These are phyloP conservation scores for Corythoichthys haematopterus DNA, from an alignment of 2,113 vertebrate species.

Conservation along the genomic window DNA sequence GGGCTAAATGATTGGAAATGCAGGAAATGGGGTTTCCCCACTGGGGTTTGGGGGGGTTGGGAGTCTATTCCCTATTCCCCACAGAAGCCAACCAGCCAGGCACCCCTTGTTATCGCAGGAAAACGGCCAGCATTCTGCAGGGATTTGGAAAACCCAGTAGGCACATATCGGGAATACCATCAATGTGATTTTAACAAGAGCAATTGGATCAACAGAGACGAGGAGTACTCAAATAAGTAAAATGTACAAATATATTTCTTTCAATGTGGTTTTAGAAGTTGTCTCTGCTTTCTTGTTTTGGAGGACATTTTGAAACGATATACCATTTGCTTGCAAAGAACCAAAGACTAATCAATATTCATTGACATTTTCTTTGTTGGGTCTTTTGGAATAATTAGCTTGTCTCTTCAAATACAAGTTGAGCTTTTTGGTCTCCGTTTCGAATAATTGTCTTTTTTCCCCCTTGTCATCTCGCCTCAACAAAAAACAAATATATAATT, in stretches of 20 bases:
- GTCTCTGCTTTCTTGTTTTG: constrained; percentile 17
- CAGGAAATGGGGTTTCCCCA: constrained; percentile 24
- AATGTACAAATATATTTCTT: background rate
- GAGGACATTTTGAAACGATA: constrained; percentile 27
- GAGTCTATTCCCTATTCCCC: constrained; percentile 41
- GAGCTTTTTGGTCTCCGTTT: constrained; percentile 35
- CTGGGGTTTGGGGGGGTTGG: background rate
- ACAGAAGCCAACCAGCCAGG: constrained; percentile 38
- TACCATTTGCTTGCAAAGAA: constrained; percentile 21
- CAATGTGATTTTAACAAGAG: constrained; percentile 49
- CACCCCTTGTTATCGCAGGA: constrained; percentile 49
- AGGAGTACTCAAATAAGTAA: background rate
- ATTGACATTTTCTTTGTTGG: constrained; percentile 42
- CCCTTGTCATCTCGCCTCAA: constrained; percentile 46
- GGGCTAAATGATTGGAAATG: constrained; percentile 29
- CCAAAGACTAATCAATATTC: constrained; percentile 23
- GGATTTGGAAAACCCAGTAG: constrained; percentile 57
- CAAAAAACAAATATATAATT: constrained; percentile 55
- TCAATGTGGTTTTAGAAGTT: constrained; percentile 17
- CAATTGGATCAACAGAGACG: constrained; percentile 21
- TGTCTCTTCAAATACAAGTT: constrained; percentile 33
- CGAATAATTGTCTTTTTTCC: constrained; percentile 44
- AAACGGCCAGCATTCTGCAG: constrained; percentile 38
- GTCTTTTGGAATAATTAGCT: constrained; percentile 47
- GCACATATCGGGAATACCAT: constrained; percentile 61